These are phyloP conservation scores for Ceyx erithaca DNA, from an alignment of 2,797 vertebrate genomes.

Conservation along the genomic window DNA sequence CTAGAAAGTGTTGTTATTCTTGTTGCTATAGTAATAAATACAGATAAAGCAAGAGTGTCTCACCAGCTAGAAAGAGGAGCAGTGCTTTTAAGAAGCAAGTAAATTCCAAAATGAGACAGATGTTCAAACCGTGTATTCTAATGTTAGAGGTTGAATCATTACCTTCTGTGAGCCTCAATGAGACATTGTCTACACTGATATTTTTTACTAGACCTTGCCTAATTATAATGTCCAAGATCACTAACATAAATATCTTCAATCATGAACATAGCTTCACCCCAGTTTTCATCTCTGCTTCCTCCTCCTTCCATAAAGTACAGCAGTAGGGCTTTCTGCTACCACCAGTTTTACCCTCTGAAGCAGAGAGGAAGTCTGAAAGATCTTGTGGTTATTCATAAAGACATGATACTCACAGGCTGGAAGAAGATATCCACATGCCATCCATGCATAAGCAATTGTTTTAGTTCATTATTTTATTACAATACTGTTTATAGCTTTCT, in stretches of 20 bases:
- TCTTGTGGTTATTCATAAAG: not conserved
- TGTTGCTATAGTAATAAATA: constrained; percentile 34
- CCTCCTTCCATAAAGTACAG: not conserved
- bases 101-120: not conserved
- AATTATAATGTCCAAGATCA: not conserved
- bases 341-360: not conserved
- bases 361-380: not conserved
- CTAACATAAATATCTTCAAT: not conserved
- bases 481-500: not conserved
- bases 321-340: not conserved
- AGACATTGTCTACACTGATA: not conserved
- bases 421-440: not conserved
- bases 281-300: not conserved
- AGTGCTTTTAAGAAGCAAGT: not conserved
- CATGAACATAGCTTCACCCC: not conserved
- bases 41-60: not conserved
- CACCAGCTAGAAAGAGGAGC: not conserved
- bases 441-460: not conserved
- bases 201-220: not conserved
- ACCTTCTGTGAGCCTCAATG: not conserved
- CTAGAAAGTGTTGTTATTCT: not conserved
- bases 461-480: not conserved
- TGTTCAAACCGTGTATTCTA: not conserved
- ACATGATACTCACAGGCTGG: not conserved
- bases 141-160: not conserved